A percentile compares a stretch with the other conserved stretches of the same genome.
Conservation (phyloP, 2,113 vertebrate genomes). For the Taurulus bubalis region DNA sequence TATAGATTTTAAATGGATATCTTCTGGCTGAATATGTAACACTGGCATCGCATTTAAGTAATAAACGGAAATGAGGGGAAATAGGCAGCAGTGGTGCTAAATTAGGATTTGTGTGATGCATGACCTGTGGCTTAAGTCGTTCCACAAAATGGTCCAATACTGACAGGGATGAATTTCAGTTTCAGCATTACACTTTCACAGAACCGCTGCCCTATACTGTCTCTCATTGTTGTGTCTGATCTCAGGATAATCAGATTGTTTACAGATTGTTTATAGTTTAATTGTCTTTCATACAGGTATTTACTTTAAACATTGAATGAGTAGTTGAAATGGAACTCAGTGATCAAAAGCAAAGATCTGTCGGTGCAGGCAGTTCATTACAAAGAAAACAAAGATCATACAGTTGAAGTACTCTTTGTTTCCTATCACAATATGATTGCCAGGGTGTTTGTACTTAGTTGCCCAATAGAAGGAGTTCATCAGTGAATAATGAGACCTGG, state of each 20-base stretch:
- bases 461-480: not conserved
- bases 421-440: not conserved
- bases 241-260: not conserved
- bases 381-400: not conserved
- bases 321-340: not conserved
- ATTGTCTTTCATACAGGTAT: not conserved
- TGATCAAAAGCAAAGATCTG: not conserved
- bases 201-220: not conserved
- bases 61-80: constrained; percentile 27
- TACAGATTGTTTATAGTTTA: not conserved
- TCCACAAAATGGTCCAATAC: constrained; percentile 1
- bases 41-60: constrained; percentile 47
- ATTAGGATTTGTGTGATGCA: constrained; percentile 29
- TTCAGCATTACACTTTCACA: not conserved
- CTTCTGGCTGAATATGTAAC: constrained; percentile 53
- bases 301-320: not conserved
- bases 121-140: constrained; percentile 29
- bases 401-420: not conserved
- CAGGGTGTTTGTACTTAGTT: not conserved
- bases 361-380: not conserved
- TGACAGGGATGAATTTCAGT: not conserved
- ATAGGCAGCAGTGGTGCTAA: constrained; percentile 20
- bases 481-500: not conserved
- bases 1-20: constrained; percentile 62
- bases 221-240: not conserved